Base-by-base conservation (phyloP, 2,888 invertebrate genomes). In the Acanthosoma haemorrhoidale region DNA sequence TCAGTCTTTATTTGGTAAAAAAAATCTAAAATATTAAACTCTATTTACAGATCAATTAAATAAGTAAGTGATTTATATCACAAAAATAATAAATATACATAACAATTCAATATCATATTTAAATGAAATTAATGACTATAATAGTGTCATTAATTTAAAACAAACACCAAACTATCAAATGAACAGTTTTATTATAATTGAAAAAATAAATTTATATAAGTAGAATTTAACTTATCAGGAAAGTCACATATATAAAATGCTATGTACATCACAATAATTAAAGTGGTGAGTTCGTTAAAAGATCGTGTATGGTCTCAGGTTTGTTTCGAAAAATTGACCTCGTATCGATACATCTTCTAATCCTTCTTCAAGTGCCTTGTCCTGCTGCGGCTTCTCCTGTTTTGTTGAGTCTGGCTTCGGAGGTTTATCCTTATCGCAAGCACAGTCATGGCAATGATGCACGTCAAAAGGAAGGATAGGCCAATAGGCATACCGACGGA, bases 381-480 rank as follows among this genome's bases (percentile, higher is more conserved):
- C 21, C 63, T 18, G 21, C 66, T 66, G 31, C 66, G 8, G n/a
- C 66, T 66, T 25, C 39, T 29, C 32, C 34, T 32, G 2, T n/a
- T 21, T 1, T 39, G 39, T 16, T 18, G 21, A 8, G 2, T 16
- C 18, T 16, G 13, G 4, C 9, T 18, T 21, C 36, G 16, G 16
- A 66, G 66, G 29, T 66, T 66, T 16, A 66, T 29, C 18, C 29
- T 66, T 16, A 66, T 66, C 57, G 69, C 69, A 11, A 71, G 29
- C 3, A 67, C 39, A 1, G 60, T 69, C 34, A 71, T 67, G 11
- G 66, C 38, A n/a, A 71, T 29, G n/a, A 66, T 60, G 39, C 71
- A 71, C 11, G 71, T 51, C 18, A 71, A 39, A 21, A 71, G 61
- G 67, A 71, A 71, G 32, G 66, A 16, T 18, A 71, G 66, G 15